These are phyloP conservation scores for Poicephalus gulielmi DNA, from an alignment of 2,113 vertebrate genomes.

Conservation along the genomic window DNA sequence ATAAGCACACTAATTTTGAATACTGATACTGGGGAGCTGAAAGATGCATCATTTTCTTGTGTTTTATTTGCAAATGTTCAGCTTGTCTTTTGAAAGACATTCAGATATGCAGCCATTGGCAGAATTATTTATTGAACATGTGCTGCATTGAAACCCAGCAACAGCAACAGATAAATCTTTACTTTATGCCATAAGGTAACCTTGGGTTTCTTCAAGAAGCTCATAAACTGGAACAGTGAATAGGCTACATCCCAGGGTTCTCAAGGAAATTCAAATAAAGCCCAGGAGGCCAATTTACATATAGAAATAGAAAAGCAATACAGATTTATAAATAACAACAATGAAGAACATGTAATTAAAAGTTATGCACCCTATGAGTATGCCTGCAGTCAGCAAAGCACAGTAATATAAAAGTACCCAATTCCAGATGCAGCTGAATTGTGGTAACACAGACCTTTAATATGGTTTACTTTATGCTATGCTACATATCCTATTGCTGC, in stretches of 20 bases:
- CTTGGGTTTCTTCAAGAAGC: background rate
- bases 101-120: background rate
- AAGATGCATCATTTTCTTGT: background rate
- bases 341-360: conserved; percentile 8
- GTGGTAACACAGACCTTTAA: background rate
- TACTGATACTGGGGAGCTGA: background rate
- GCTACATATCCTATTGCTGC: background rate
- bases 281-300: background rate
- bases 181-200: background rate
- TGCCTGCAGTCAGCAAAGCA: background rate
- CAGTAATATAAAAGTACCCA: background rate
- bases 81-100: background rate
- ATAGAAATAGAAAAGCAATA: background rate
- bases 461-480: background rate
- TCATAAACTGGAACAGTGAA: background rate
- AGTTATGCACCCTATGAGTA: background rate
- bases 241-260: background rate
- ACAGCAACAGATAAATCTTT: background rate
- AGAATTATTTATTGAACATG: background rate
- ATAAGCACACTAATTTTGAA: background rate
- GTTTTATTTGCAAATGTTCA: background rate
- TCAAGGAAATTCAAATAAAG: background rate
- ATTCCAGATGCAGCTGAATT: background rate
- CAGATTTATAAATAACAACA: conserved; percentile 35
- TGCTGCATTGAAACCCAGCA: background rate